A percentile compares a stretch with the other conserved stretches of the same genome.
Conservation (phyloP, 2,113 vertebrate genomes). For the Gymnogyps californianus region DNA sequence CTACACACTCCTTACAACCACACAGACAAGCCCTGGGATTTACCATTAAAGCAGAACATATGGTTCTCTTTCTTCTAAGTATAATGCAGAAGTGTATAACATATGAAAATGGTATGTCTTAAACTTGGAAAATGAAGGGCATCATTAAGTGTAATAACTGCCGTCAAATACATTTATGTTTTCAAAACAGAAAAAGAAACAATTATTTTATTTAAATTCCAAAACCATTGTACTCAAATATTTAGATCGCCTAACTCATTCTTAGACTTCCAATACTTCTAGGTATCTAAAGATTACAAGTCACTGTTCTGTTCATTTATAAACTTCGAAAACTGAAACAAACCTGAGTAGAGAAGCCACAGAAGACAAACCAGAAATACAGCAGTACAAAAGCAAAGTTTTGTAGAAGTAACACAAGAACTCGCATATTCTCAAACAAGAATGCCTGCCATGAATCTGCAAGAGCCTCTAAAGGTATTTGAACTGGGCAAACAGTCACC, state of each 20-base stretch:
- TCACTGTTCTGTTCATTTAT: not conserved
- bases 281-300: not conserved
- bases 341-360: slow-evolving; percentile 83
- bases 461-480: slow-evolving; percentile 79
- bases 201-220: not conserved
- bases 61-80: not conserved
- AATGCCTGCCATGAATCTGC: slow-evolving; percentile 81
- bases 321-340: not conserved
- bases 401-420: slow-evolving; percentile 85
- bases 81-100: not conserved
- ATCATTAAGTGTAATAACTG: not conserved
- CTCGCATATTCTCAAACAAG: slow-evolving; percentile 82
- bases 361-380: slow-evolving; percentile 85
- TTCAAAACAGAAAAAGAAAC: not conserved
- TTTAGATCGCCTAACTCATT: not conserved
- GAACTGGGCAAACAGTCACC: slow-evolving; percentile 82
- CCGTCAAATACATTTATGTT: not conserved
- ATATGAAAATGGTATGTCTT: not conserved
- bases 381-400: slow-evolving; percentile 83
- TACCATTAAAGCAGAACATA: slow-evolving; percentile 23
- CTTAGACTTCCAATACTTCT: not conserved
- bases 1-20: not conserved
- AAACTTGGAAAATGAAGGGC: not conserved
- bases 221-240: not conserved
- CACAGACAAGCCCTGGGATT: not conserved